Evolutionary conservation across 2,113 vertebrate genomes (phyloP), one percentile per base, ranked within the genome.

Genomic region (Columba janthina): DNA sequence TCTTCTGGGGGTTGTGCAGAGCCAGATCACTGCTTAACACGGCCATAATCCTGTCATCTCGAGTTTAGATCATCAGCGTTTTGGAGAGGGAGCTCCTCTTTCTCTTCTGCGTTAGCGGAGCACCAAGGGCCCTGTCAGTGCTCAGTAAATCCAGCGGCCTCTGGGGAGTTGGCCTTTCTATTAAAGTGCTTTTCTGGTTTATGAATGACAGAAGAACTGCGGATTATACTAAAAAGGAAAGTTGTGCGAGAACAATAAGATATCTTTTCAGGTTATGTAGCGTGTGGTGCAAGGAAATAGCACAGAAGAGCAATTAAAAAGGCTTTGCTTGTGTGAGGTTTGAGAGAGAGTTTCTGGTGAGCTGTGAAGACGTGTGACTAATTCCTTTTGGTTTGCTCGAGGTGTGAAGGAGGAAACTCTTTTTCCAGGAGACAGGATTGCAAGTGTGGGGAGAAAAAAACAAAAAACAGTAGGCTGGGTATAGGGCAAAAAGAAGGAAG

Each of bases 41-140:
- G n/a, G 84, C 74, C 84, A 46, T 91, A 85, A 93, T 84, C 73
- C 94, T 93, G 83, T 80, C 88, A 80, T 85, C 70, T 88, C 91
- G 8, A 42, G 74, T 91, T 93, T 85, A 73, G 70, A 57, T 91
- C 74, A 57, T 46, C 36, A 85, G 64, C 13, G 1, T 34, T 88
- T 62, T 22, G 2, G 60, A 81, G 65, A 77, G 34, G 79, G 75
- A 88, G 70, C 65, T 93, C 42, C 65, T 81, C 79, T 77, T 36
- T 57, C 84, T 75, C 26, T 67, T 36, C 64, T 71, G 42, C 44
- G 3, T 89, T 82, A 89, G 85, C 42, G 29, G 42, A 92, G 86
- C 56, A 90, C 51, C 58, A 53, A 83, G 83, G 78, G 44, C 50
- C 38, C 79, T 85, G 84, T 93, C 88, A 91, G 10, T 85, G 88